phyloP scores from a whole-genome alignment of 1,140 invertebrate genomes.

The Monochamus saltuarius region DNA sequence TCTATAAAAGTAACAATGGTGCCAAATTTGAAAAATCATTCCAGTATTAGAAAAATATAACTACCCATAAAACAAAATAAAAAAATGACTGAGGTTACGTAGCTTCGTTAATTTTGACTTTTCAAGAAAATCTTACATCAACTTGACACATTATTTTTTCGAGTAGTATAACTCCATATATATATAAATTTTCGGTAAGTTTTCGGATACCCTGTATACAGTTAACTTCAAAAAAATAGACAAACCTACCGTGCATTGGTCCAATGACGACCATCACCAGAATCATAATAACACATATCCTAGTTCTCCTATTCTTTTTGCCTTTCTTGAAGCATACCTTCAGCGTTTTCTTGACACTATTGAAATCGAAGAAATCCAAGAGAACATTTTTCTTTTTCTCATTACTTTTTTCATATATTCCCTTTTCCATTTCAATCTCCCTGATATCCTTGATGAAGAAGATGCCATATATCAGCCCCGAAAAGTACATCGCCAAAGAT shows the following conservation, averaged over 20 bases:
- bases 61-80: too few relatives aligned
- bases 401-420: conserved; percentile 1
- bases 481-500: conserved; percentile 41
- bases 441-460: conserved; percentile 38
- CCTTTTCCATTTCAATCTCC: neutral
- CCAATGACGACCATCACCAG: conserved; percentile 45
- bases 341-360: conserved; percentile 40
- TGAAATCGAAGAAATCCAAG: conserved; percentile 43
- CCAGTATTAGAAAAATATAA: too few relatives aligned
- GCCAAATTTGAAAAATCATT: too few relatives aligned
- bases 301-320: conserved; percentile 30
- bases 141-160: too few relatives aligned
- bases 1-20: too few relatives aligned
- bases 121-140: too few relatives aligned
- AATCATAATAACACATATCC: conserved; percentile 43
- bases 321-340: conserved; percentile 39
- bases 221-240: too few relatives aligned
- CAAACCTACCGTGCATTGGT: conserved; percentile 43
- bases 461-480: conserved; percentile 40
- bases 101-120: too few relatives aligned
- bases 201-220: too few relatives aligned
- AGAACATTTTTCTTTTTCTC: conserved; percentile 24
- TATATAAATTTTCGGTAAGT: too few relatives aligned
- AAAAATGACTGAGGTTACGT: too few relatives aligned
- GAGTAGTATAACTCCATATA: too few relatives aligned